phyloP scores from a whole-genome alignment of 2,797 vertebrate genomes.

The Syngnathus acus region DNA sequence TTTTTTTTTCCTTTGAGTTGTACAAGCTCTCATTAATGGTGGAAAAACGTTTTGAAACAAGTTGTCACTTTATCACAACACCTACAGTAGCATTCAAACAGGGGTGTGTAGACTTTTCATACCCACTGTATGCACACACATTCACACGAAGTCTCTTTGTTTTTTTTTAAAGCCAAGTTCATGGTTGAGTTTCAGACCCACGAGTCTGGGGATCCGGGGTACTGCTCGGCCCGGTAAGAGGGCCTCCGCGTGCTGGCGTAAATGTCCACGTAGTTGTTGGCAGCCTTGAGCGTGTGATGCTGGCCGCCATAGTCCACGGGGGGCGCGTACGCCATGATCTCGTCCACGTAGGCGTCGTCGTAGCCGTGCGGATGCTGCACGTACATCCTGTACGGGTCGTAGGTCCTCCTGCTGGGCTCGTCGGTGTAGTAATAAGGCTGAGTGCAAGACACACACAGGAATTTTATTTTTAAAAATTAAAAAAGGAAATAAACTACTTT shows the following conservation, averaged over 20 bases:
- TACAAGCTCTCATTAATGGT: background rate
- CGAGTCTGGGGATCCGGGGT: slow-evolving; percentile 94
- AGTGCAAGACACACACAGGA: slow-evolving; percentile 31
- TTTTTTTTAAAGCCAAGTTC: slow-evolving; percentile 53
- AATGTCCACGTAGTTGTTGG: slow-evolving; percentile 93
- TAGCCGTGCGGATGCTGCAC: slow-evolving; percentile 89
- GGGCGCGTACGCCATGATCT: slow-evolving; percentile 83
- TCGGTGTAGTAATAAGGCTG: slow-evolving; percentile 85
- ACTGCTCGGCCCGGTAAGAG: slow-evolving; percentile 91
- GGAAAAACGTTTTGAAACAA: background rate
- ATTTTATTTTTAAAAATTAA: no score
- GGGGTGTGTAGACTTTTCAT: background rate
- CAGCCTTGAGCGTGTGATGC: slow-evolving; percentile 87
- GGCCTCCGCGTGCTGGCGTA: slow-evolving; percentile 87
- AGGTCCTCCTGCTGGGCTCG: slow-evolving; percentile 81
- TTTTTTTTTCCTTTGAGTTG: background rate
- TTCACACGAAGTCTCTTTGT: background rate
- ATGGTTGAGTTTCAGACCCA: slow-evolving; percentile 79
- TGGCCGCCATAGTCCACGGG: slow-evolving; percentile 79
- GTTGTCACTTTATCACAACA: background rate
- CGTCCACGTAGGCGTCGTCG: slow-evolving; percentile 86
- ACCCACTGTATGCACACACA: background rate
- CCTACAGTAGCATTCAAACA: background rate
- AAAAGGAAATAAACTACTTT: background rate
- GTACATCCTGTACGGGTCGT: slow-evolving; percentile 89